phyloP scores from a whole-genome alignment of 2,888 invertebrate genomes.

The Lypha dubia region DNA sequence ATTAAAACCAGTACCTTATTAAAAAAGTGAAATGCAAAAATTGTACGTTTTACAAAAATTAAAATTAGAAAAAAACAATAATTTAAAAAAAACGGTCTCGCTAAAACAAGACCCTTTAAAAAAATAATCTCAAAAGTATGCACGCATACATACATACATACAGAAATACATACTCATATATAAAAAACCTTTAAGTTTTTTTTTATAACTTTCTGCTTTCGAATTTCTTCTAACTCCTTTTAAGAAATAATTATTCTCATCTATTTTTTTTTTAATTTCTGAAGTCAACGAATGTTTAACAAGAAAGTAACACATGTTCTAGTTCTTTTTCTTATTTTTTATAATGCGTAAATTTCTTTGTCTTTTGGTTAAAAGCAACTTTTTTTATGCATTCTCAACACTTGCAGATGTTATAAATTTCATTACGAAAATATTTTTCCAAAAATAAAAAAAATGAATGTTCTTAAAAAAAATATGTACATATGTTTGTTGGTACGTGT shows the following conservation, averaged over 20 bases:
- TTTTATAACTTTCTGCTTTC: no score
- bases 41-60: no score
- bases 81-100: no score
- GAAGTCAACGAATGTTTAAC: slow-evolving; percentile 6
- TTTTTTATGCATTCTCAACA: slow-evolving; percentile 11
- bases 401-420: slow-evolving; percentile 38
- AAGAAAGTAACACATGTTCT: slow-evolving; percentile 29
- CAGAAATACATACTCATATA: no score
- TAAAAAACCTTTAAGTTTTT: no score
- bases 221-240: no score
- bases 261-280: slow-evolving; percentile 2
- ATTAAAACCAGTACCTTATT: background rate
- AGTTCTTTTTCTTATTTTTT: background rate
- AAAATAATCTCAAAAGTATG: no score
- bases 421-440: slow-evolving; percentile 7
- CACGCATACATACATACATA: no score
- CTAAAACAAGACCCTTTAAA: no score
- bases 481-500: no score
- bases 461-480: background rate
- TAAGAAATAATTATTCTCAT: background rate
- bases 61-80: no score
- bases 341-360: background rate
- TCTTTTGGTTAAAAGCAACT: slow-evolving; percentile 7
- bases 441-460: no score
- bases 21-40: background rate